Base-by-base conservation (phyloP, 2,888 invertebrate genomes). In the Pemphredon lugubris region DNA sequence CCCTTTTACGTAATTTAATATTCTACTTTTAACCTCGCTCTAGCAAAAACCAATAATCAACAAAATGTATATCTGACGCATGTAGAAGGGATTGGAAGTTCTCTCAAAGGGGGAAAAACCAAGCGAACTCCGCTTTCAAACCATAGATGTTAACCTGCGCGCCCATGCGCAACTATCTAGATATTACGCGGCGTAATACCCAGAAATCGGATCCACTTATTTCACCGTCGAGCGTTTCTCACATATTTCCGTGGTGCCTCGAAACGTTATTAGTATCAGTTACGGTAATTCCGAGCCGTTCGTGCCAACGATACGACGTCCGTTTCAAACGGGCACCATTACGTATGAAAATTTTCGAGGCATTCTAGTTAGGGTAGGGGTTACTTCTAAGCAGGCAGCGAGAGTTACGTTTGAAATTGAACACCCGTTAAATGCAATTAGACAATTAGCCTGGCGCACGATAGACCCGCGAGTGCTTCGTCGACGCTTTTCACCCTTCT, bases 401-500 rank as follows among this genome's bases (percentile, higher is more conserved):
- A 40, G 32, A 37, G 47, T 40, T 70, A 53, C 45, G 53, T 71
- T 80, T 74, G 59, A 73, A 71, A 75, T 73, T 60, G 73, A 70
- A 67, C 77, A 75, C 78, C 75, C 77, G 83, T 80, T 76, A 77
- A 83, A 79, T 78, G 70, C 71, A 83, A 82, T 84, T 84, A 80
- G 76, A 76, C 73, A 76, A 77, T 83, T 75, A 81, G 66, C 61
- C 66, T 45, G 58, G 63, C 37, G 53, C 64, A 60, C 53, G 71
- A 70, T 59, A 59, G 59, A 54, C 48, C 58, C 39, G 53, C 60
- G 67, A 81, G 74, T 83, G 84, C 85, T 82, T 85, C 82, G 83
- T 85, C 81, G 75, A 83, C 85, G 76, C 75, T 79, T 84, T 82
- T 79, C 79, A 71, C 79, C 81, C 81, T 77, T 70, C 70, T 50